Conservation (phyloP, 1,140 invertebrate species). For the Tetragonula clypearis region DNA sequence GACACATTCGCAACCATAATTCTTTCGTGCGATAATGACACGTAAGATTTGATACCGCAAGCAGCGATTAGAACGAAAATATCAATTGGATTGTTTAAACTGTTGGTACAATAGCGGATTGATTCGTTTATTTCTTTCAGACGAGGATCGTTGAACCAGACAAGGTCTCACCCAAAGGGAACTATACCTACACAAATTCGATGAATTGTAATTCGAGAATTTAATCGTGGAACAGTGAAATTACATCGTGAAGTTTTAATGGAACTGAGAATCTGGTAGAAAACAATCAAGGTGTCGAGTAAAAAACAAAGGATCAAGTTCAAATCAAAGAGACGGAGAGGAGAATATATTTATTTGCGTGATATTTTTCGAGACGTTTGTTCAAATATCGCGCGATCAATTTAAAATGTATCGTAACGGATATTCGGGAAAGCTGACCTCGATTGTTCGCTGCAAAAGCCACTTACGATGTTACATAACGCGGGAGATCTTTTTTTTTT, state of each 20-base stretch:
- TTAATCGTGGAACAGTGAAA: background rate
- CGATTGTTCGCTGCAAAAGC: background rate
- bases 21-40: background rate
- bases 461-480: background rate
- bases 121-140: background rate
- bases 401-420: background rate
- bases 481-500: background rate
- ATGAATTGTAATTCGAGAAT: too few relatives aligned
- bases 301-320: background rate
- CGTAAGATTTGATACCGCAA: background rate
- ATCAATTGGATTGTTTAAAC: background rate
- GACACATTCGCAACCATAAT: background rate
- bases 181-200: too few relatives aligned
- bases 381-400: background rate
- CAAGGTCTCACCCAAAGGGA: background rate
- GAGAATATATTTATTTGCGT: background rate
- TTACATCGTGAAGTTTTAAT: background rate
- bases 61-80: background rate
- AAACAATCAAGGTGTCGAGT: background rate
- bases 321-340: background rate
- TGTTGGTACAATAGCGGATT: too few relatives aligned
- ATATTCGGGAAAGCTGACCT: slow-evolving; percentile 8
- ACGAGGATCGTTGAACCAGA: slow-evolving; percentile 3
- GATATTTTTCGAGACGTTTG: background rate
- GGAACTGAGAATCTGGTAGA: background rate